Percentiles rank a stretch among this genome's conserved stretches.
These are phyloP conservation scores for Stegophylla sp. DNA, from an alignment of 2,888 invertebrate genomes.

Conservation along the genomic window DNA sequence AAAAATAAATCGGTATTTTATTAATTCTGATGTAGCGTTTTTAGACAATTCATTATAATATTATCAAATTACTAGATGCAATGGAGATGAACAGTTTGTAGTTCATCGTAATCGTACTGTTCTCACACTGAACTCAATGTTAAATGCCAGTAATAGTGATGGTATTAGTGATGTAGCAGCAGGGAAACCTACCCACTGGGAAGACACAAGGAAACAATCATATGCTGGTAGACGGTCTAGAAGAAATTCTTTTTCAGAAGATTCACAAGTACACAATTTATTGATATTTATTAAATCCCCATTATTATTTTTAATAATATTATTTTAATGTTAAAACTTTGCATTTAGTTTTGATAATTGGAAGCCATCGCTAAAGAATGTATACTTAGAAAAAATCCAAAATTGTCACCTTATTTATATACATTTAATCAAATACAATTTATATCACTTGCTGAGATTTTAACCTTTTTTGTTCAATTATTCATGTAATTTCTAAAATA, in stretches of 20 bases:
- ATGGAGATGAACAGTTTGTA: conserved; percentile 75
- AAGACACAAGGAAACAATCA: conserved; percentile 74
- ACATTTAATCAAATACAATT: no score
- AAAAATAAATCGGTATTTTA: conserved; percentile 26
- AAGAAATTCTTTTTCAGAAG: conserved; percentile 83
- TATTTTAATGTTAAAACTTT: no score
- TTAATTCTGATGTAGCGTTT: not conserved
- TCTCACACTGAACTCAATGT: conserved; percentile 75
- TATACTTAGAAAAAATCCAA: no score
- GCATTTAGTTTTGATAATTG: no score
- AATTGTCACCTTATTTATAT: no score
- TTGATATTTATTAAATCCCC: not conserved
- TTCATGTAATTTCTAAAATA: no score
- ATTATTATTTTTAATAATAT: no score
- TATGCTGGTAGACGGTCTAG: conserved; percentile 85
- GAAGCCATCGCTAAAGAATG: no score
- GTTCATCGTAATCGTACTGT: conserved; percentile 81
- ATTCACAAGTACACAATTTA: conserved; percentile 69
- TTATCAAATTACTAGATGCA: conserved; percentile 61
- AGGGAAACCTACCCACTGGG: conserved; percentile 86
- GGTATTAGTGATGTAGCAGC: conserved; percentile 70
- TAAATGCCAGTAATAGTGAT: conserved; percentile 64
- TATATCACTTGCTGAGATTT: no score
- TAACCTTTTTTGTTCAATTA: no score
- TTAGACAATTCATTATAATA: not conserved